Percentiles rank a stretch among this genome's conserved stretches.
phyloP scores from a whole-genome alignment of 1,140 invertebrate species.

The Rhopalosiphum padi region DNA sequence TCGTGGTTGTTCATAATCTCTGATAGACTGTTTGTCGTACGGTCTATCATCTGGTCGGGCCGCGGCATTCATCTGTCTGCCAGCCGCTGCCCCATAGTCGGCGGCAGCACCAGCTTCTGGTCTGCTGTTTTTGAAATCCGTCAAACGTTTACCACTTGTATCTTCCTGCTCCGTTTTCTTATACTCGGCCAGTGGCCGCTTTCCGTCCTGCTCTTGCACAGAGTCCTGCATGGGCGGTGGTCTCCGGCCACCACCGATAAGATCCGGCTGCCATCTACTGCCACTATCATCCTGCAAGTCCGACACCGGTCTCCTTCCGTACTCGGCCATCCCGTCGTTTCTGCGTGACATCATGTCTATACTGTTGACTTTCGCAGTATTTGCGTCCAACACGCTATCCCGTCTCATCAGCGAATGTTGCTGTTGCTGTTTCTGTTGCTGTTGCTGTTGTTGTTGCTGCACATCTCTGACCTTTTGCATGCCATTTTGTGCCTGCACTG shows the following conservation, averaged over 20 bases:
- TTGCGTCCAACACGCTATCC: slow-evolving; percentile 32
- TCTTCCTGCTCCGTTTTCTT: neutral
- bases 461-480: slow-evolving; percentile 13
- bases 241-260: neutral
- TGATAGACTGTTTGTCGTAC: neutral
- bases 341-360: neutral
- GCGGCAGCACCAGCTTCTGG: neutral
- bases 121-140: neutral
- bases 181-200: neutral
- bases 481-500: neutral
- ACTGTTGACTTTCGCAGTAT: neutral
- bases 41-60: neutral
- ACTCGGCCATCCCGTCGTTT: neutral
- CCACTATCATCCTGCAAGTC: neutral
- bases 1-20: neutral
- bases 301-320: neutral
- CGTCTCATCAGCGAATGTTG: neutral
- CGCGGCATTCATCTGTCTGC: neutral
- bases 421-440: neutral
- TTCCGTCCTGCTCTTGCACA: neutral
- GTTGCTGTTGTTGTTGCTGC: neutral
- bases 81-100: neutral
- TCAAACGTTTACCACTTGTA: neutral
- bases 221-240: neutral
- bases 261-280: neutral